These are phyloP conservation scores for Sycophaga agraensis DNA, from an alignment of 1,140 invertebrate species.

Conservation along the genomic window DNA sequence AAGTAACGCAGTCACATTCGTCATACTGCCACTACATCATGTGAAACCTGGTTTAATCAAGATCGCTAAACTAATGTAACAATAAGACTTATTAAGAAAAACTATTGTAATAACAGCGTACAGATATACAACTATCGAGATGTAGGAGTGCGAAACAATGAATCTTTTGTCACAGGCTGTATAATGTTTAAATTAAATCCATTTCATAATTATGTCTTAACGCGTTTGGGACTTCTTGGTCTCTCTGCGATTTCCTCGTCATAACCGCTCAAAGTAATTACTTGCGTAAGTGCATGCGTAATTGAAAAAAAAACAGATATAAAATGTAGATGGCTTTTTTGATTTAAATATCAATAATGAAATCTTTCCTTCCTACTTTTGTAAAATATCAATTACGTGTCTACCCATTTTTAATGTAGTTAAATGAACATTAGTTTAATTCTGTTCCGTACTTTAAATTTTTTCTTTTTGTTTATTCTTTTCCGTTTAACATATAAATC, in stretches of 20 bases:
- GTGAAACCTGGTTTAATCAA: constrained; percentile 39
- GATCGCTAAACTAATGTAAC: constrained; percentile 43
- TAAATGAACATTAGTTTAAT: background rate
- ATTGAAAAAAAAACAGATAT: constrained; percentile 14
- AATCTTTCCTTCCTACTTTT: constrained; percentile 27
- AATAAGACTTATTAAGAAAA: constrained; percentile 55
- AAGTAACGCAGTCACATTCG: constrained; percentile 41
- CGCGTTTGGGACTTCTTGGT: constrained; percentile 14
- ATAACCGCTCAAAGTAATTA: constrained; percentile 8
- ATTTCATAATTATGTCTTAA: constrained; percentile 50
- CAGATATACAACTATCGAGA: constrained; percentile 48
- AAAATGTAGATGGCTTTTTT: constrained; percentile 26
- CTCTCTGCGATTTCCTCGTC: constrained; percentile 20
- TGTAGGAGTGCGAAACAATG: constrained; percentile 49
- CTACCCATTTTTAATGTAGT: constrained; percentile 6
- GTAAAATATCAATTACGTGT: constrained; percentile 17
- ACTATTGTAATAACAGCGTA: constrained; percentile 55
- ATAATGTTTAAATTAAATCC: constrained; percentile 56
- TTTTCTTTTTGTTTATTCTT: background rate
- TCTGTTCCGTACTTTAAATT: background rate
- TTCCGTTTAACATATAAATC: background rate
- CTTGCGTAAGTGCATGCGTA: constrained; percentile 1
- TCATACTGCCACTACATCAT: constrained; percentile 50
- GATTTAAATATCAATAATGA: constrained; percentile 31
- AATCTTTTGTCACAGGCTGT: constrained; percentile 53